These are phyloP conservation scores for Brachypalpus laphriformis DNA, from an alignment of 2,888 invertebrate species.

Conservation along the genomic window DNA sequence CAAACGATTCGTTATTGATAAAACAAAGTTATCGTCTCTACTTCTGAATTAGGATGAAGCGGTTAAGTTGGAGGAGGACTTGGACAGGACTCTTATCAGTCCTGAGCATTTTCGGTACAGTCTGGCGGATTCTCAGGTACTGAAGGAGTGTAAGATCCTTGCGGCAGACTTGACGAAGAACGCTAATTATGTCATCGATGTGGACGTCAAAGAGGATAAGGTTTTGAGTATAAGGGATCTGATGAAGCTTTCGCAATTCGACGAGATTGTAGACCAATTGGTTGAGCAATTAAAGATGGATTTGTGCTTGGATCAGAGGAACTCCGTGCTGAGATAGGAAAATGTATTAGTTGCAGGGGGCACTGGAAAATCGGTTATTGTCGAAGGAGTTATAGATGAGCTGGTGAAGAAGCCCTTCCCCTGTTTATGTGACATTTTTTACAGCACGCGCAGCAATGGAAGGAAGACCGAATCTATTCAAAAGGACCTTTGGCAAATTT, in stretches of 20 bases:
- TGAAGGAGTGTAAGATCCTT: conserved; percentile 82
- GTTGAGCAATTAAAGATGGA: conserved; percentile 80
- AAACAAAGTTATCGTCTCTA: conserved; percentile 79
- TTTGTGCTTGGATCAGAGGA: conserved; percentile 80
- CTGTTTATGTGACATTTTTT: conserved; percentile 87
- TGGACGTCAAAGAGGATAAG: conserved; percentile 75
- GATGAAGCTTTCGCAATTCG: conserved; percentile 80
- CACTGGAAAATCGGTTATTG: conserved; percentile 91
- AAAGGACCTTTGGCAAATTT: conserved; percentile 85
- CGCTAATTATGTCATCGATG: conserved; percentile 84
- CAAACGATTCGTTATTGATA: conserved; percentile 81
- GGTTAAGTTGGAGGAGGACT: conserved; percentile 80
- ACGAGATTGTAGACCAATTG: conserved; percentile 80
- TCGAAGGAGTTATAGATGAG: conserved; percentile 86
- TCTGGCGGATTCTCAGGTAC: conserved; percentile 81
- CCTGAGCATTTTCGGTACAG: conserved; percentile 82
- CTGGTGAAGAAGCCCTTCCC: conserved; percentile 85
- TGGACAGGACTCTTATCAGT: conserved; percentile 80
- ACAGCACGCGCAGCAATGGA: conserved; percentile 91
- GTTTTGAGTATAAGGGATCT: conserved; percentile 80
- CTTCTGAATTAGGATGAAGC: conserved; percentile 82
- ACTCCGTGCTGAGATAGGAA: conserved; percentile 80
- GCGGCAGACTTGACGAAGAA: conserved; percentile 83
- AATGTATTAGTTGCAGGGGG: conserved; percentile 85
- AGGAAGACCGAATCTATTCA: conserved; percentile 87